phyloP scores from a whole-genome alignment of 2,113 vertebrate genomes.

The Ciconia boyciana region DNA sequence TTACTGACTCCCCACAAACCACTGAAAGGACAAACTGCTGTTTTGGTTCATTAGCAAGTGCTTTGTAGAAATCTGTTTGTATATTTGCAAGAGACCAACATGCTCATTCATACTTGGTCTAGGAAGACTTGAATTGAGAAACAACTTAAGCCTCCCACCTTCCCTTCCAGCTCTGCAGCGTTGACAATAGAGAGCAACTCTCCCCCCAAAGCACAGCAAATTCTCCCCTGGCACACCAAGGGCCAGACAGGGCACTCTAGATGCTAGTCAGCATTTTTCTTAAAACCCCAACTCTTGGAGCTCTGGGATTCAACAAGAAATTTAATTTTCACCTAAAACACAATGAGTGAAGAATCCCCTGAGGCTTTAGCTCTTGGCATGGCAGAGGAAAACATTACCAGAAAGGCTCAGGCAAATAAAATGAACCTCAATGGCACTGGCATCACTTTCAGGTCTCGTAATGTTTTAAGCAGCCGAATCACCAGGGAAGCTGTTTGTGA shows the following conservation, averaged over 20 bases:
- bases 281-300: not conserved
- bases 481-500: not conserved
- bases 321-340: constrained; percentile 16
- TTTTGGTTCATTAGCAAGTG: not conserved
- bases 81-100: not conserved
- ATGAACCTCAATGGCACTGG: not conserved
- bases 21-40: constrained; percentile 6
- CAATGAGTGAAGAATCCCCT: not conserved
- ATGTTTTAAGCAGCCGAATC: not conserved
- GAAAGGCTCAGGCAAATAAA: constrained; percentile 11
- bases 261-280: not conserved
- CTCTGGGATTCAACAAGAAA: not conserved
- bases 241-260: not conserved
- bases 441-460: not conserved
- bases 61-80: not conserved
- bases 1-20: not conserved
- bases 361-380: not conserved
- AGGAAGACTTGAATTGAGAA: not conserved
- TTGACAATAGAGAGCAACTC: not conserved
- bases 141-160: not conserved
- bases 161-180: not conserved
- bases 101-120: not conserved
- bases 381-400: not conserved
- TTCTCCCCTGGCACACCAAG: not conserved
- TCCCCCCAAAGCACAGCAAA: not conserved